Base-by-base conservation (phyloP, 2,797 vertebrate species). In the Epinephelus malabaricus region DNA sequence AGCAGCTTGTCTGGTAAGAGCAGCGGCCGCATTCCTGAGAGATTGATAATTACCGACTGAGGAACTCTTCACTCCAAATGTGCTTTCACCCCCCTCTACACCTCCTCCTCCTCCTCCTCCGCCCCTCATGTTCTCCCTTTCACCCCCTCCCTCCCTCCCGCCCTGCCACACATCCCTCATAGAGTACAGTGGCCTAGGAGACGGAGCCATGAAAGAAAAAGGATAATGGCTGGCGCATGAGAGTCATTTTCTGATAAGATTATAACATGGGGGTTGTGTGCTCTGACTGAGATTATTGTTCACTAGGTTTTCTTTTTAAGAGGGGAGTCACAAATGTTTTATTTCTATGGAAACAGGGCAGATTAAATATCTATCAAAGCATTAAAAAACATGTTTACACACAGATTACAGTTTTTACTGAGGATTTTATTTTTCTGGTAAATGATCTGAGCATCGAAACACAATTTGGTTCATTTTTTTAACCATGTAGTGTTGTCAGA, bases 41-140 rank as follows among this genome's bases (percentile, higher is more conserved):
- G 92, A 94, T 92, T 94, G 91, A 95, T 95, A 94, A 95, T 95
- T 95, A 93, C 93, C 81, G 45, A 91, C 86, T 70, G 67, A 92
- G 85, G 77, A 91, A 92, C 91, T 92, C 84, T 81, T 93, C 87
- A 85, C 73, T 88, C 81, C 56, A 81, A 88, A 89, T 91, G 79
- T 86, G 85, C 76, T 85, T 89, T 88, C 79, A 76, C 65, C 81
- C 62, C 81, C 54, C 34, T 30, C 70, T 62, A 54, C 21, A 11
- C 60, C 55, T 7, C 54, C 6, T 7, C 66, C 66, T 40, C 50
- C 46, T 72, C 15, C 47, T 73, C 73, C 62, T 8, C 40, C 11
- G 40, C 40, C 40, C 40, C 40, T 43, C 40, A 43, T 43, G 11
- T 27, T 78, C 76, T 70, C 56, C 50, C 70, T 58, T 74, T 67